Base-by-base conservation (phyloP, 2,888 invertebrate genomes). In the Celastrina argiolus region DNA sequence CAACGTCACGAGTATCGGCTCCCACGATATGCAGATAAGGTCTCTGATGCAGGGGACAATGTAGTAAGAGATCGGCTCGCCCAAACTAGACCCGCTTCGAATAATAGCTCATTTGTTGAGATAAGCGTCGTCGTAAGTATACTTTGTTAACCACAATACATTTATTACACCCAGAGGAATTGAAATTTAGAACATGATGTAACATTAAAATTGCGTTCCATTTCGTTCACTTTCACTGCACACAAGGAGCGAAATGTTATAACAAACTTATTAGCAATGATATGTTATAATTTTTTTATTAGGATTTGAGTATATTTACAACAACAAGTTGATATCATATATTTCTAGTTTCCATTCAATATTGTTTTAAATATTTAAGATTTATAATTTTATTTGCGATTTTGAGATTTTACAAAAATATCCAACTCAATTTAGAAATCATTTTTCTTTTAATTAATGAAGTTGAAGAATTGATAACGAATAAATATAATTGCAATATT, bases 21-120 rank as follows among this genome's bases (percentile, higher is more conserved):
- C 89, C 82, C 89, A 89, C 88, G 89, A 89, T 89, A 78, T 74
- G 71, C 72, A 78, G 88, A 88, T 88, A 86, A 89, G 88, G 88
- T 87, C 86, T 82, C 84, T 85, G 88, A 88, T 89, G 85, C 83
- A 78, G 85, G 83, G 84, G 83, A 88, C 88, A 88, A 87, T 87
- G 80, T 68, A 71, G 82, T 84, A 83, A 87, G 85, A 88, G 88
- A 89, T 88, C 84, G 81, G 80, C 78, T 76, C 78, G 77, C 75
- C 80, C 75, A 76, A 81, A 83, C 81, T 78, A 78, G 81, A 65
- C 68, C 66, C 64, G 67, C 61, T 65, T 61, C 74, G 79, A 81
- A 87, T 87, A 87, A 87, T 87, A 75, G 82, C 78, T 85, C 85
- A 84, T 88, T 87, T 85, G 83, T 87, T 81, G 82, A 85, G 88